Base-by-base conservation (phyloP, 2,888 invertebrate genomes). In the Cybosia mesomella region DNA sequence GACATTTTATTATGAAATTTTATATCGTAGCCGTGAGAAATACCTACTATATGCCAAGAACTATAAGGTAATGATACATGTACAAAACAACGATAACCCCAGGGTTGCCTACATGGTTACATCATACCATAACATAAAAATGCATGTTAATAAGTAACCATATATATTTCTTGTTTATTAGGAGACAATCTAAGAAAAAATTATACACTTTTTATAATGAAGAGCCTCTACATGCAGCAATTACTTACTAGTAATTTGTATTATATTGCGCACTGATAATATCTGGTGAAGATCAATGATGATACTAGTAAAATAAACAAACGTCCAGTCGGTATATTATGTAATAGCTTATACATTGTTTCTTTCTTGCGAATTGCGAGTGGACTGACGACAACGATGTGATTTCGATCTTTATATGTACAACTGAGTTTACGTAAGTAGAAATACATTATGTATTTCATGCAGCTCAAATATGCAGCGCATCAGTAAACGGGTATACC, bases 1-100 rank as follows among this genome's bases (percentile, higher is more conserved):
- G 83, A 83, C 84, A 86, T 88, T 91, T 89, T 89, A 90, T 81
- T 87, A 84, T 77, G 83, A 89, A 90, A 89, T 86, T 87, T 90
- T 84, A 82, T 82, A 80, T 82, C 80, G 81, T 79, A 87, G 84
- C 85, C 93, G 92, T 93, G 94, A 88, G 94, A 94, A 93, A 83
- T 71, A 75, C 81, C 84, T 58, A 34, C 5, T 11, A 81, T 83
- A 85, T 85, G 88, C 85, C 89, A 87, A 90, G 86, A 87, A 85
- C 80, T 77, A 81, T 78, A 81, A 72, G 73, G 81, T 73, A 53
- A 58, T 82, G 69, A 80, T 75, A 72, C 75, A 74, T 78, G 77
- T 63, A 67, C 83, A 70, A 84, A 73, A 77, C 74, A 77, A 75
- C 74, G 82, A n/a, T n/a, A n/a, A n/a, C n/a, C n/a, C n/a, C n/a